Conservation (phyloP, 2,113 vertebrate species). For the Tychaedon coryphoeus region DNA sequence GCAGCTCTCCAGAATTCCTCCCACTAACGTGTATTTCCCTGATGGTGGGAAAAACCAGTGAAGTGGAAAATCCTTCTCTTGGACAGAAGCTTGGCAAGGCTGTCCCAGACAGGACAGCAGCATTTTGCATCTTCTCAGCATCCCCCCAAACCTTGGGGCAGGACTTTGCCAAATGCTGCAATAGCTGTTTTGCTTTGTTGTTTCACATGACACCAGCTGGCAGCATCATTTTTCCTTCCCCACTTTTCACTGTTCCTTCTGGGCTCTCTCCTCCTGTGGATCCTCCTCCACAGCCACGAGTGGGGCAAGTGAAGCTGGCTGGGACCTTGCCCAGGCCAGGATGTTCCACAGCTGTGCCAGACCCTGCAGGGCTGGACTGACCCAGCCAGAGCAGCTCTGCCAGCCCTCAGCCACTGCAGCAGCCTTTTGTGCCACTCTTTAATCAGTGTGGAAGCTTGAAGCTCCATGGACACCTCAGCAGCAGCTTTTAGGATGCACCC, state of each 20-base stretch:
- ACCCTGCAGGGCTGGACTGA: background rate
- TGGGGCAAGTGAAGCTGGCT: background rate
- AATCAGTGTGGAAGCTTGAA: background rate
- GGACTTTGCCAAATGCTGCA: background rate
- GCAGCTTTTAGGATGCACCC: background rate
- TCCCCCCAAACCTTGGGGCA: background rate
- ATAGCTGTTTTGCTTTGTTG: background rate
- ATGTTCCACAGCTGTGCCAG: background rate
- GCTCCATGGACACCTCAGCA: background rate
- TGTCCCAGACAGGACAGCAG: background rate
- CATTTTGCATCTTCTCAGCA: background rate
- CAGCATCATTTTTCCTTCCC: background rate
- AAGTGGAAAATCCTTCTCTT: background rate
- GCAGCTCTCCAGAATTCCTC: background rate
- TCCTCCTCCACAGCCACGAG: background rate
- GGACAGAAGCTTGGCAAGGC: background rate
- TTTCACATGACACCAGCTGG: background rate
- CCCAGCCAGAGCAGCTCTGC: background rate
- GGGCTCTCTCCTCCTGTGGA: background rate
- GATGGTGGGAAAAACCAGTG: background rate
- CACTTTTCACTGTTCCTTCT: background rate
- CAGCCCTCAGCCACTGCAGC: background rate
- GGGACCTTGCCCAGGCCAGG: background rate
- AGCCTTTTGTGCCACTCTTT: accelerated
- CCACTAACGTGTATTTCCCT: accelerated